Conservation (phyloP, 1,140 invertebrate species). For the Drosophila tropicalis region DNA sequence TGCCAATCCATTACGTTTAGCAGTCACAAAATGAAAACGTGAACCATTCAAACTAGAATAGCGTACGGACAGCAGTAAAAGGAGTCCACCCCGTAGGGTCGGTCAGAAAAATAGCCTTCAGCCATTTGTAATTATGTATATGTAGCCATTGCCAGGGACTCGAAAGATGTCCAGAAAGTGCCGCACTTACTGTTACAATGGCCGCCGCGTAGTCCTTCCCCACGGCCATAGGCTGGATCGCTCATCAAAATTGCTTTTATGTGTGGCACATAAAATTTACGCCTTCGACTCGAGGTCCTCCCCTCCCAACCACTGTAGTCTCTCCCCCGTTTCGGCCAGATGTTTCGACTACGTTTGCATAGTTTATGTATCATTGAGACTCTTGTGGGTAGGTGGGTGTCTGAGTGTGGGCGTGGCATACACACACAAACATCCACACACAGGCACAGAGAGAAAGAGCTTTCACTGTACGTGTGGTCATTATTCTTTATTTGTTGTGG, state of each 20-base stretch:
- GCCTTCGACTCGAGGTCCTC: conserved; percentile 41
- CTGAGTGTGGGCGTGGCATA: conserved; percentile 19
- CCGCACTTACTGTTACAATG: conserved; percentile 66
- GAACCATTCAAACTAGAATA: conserved; percentile 54
- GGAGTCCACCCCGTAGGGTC: conserved; percentile 16
- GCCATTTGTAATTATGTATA: conserved; percentile 79
- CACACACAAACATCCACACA: conserved; percentile 1
- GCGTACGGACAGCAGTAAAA: conserved; percentile 43
- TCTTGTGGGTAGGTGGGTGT: conserved; percentile 23
- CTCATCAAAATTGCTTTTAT: conserved; percentile 81
- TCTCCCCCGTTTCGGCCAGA: conserved; percentile 42
- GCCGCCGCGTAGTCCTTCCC: not conserved
- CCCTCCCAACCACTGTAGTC: not conserved
- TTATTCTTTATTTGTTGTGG: conserved; percentile 78
- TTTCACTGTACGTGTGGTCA: conserved; percentile 68
- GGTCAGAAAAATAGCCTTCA: conserved; percentile 36
- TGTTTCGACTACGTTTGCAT: conserved; percentile 79
- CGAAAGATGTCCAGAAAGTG: conserved; percentile 60
- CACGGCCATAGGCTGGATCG: conserved; percentile 40
- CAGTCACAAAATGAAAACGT: conserved; percentile 60
- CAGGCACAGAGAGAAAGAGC: not conserved
- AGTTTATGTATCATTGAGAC: conserved; percentile 55
- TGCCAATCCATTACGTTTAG: conserved; percentile 69
- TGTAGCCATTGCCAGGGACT: conserved; percentile 38
- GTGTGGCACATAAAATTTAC: conserved; percentile 76